These are phyloP conservation scores for Eurytoma adleriae DNA, from an alignment of 2,888 invertebrate genomes.

Conservation along the genomic window DNA sequence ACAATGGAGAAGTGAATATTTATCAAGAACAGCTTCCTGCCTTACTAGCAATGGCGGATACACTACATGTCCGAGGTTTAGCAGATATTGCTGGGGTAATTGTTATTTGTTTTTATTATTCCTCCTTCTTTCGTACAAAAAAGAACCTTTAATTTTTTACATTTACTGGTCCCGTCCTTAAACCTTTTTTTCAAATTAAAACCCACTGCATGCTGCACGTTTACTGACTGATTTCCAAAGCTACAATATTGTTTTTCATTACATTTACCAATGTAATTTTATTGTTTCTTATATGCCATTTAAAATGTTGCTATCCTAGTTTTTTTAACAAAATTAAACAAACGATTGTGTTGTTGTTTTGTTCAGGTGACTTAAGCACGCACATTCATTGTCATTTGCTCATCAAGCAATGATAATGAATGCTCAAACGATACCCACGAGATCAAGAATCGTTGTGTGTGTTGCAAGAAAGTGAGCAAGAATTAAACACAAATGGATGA, in stretches of 20 bases:
- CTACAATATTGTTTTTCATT: slow-evolving; percentile 39
- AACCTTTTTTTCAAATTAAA: slow-evolving; percentile 29
- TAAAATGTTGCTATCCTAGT: slow-evolving; percentile 52
- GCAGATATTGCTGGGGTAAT: slow-evolving; percentile 88
- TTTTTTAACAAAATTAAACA: slow-evolving; percentile 57
- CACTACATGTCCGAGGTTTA: slow-evolving; percentile 88
- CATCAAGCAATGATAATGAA: slow-evolving; percentile 74
- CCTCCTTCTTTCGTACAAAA: neutral
- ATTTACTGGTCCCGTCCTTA: slow-evolving; percentile 12
- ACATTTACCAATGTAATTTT: slow-evolving; percentile 34
- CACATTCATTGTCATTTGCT: slow-evolving; percentile 58
- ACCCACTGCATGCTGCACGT: slow-evolving; percentile 54
- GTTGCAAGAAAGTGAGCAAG: slow-evolving; percentile 68
- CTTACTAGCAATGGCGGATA: slow-evolving; percentile 86
- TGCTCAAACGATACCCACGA: slow-evolving; percentile 75
- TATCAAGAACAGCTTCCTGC: slow-evolving; percentile 87
- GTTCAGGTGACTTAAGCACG: slow-evolving; percentile 76
- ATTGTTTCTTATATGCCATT: slow-evolving; percentile 35
- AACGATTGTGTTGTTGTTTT: slow-evolving; percentile 72
- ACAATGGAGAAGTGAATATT: slow-evolving; percentile 91
- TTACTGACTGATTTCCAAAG: slow-evolving; percentile 30
- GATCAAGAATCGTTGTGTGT: slow-evolving; percentile 77
- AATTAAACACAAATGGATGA: slow-evolving; percentile 76
- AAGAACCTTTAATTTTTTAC: slow-evolving; percentile 26
- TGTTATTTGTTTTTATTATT: slow-evolving; percentile 14